phyloP scores from a whole-genome alignment of 1,140 invertebrate genomes.

The Drosophila subobscura region DNA sequence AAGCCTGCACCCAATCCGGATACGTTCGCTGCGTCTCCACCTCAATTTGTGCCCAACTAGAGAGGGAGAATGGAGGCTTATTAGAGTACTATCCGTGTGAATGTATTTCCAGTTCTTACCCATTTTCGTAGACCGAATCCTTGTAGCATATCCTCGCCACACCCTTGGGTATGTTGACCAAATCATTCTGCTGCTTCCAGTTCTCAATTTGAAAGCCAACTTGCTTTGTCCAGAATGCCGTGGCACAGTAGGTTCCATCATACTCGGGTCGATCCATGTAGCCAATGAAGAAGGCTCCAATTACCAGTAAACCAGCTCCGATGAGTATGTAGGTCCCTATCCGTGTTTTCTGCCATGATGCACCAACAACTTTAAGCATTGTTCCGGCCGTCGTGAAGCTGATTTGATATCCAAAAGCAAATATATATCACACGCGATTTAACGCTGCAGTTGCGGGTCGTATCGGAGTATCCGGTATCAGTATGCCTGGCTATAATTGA shows the following conservation, averaged over 20 bases:
- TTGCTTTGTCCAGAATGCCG: constrained; percentile 88
- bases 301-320: constrained; percentile 87
- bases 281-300: constrained; percentile 87
- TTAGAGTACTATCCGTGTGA: neutral
- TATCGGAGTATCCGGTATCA: neutral
- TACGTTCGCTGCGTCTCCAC: constrained; percentile 89
- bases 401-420: constrained; percentile 2
- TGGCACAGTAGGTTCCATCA: constrained; percentile 88
- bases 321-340: constrained; percentile 89
- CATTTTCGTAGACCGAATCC: constrained; percentile 87
- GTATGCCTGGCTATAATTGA: constrained; percentile 63
- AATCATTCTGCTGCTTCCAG: constrained; percentile 90
- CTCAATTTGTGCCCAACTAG: constrained; percentile 91
- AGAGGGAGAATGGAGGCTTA: neutral
- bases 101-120: constrained; percentile 84
- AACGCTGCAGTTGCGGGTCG: neutral
- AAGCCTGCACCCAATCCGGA: constrained; percentile 91
- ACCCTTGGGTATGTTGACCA: constrained; percentile 86
- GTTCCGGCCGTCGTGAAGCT: constrained; percentile 78
- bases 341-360: constrained; percentile 90
- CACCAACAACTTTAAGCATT: constrained; percentile 91
- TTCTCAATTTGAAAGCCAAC: constrained; percentile 88
- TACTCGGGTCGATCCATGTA: constrained; percentile 88
- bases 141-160: constrained; percentile 89
- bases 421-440: constrained; percentile 16